phyloP scores from a whole-genome alignment of 1,140 invertebrate species.

The Fopius arisanus region DNA sequence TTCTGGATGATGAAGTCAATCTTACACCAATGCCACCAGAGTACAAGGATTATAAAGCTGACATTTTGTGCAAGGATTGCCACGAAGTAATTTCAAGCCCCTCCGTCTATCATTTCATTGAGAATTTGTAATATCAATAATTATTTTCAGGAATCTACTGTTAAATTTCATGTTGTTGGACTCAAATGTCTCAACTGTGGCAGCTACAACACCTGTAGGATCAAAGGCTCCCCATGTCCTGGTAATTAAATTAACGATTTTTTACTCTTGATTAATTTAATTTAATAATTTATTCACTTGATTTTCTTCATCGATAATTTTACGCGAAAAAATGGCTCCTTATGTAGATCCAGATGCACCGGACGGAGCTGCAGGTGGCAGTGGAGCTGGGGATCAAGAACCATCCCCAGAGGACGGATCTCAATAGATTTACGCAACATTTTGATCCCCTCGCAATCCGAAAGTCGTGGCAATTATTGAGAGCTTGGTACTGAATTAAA shows the following conservation, averaged over 20 bases:
- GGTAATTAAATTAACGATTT: constrained; percentile 38
- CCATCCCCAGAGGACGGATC: constrained; percentile 39
- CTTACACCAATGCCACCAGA: constrained; percentile 84
- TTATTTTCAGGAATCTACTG: constrained; percentile 72
- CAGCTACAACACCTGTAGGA: constrained; percentile 85
- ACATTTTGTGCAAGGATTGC: constrained; percentile 88
- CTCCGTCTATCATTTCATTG: not conserved
- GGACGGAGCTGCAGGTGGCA: constrained; percentile 46
- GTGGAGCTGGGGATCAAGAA: constrained; percentile 43
- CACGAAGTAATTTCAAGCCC: constrained; percentile 72
- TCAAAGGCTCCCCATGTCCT: constrained; percentile 68
- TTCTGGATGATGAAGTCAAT: constrained; percentile 80
- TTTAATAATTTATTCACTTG: not conserved
- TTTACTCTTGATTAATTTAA: not conserved
- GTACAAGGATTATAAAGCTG: constrained; percentile 78
- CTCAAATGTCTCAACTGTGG: constrained; percentile 85
- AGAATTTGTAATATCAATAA: not conserved
- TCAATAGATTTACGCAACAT: constrained; percentile 31
- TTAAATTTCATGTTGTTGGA: constrained; percentile 85
- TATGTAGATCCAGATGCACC: constrained; percentile 46
- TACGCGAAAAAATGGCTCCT: not conserved
- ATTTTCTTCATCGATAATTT: not conserved
- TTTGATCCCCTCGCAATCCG: not conserved
- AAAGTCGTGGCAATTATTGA: not conserved
- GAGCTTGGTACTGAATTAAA: not conserved